Evolutionary conservation across 2,797 vertebrate species (phyloP).

Genomic region (Eulemur coronatus): DNA sequence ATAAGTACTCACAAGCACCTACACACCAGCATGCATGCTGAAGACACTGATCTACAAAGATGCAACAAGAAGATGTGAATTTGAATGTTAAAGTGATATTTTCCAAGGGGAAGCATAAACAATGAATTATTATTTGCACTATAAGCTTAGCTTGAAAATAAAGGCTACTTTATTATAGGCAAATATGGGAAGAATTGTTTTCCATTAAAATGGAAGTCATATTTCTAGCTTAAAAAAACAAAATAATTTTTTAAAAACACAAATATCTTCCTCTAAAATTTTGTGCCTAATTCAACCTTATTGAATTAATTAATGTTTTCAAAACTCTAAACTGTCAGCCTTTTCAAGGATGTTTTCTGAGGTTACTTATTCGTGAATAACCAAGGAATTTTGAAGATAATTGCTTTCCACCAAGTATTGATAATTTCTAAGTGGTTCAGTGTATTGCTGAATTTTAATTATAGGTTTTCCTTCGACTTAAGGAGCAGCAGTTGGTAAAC

Average conservation of each 20-base stretch:
- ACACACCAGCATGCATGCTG: not conserved
- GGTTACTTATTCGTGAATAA: not conserved
- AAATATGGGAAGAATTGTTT: conserved; percentile 32
- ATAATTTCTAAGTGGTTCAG: not conserved
- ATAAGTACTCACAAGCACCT: not conserved
- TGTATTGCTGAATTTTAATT: not conserved
- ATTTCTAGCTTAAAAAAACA: not conserved
- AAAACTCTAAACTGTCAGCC: not conserved
- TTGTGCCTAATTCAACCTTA: not conserved
- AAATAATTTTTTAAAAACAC: not conserved
- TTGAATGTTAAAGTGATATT: not conserved
- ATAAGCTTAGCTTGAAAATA: conserved; percentile 28
- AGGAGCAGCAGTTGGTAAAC: not conserved
- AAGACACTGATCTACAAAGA: not conserved
- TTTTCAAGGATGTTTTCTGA: not conserved
- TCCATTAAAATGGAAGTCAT: not conserved
- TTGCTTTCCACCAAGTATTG: not conserved
- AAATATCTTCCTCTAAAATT: not conserved
- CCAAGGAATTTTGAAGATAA: not conserved
- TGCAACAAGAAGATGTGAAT: not conserved
- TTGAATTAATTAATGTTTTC: conserved; percentile 33
- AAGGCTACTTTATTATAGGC: not conserved
- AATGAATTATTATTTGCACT: not conserved
- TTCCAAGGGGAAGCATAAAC: not conserved
- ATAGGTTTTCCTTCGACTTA: not conserved